Evolutionary conservation across 2,888 invertebrate species (phyloP), one percentile per base, ranked within the genome.

Genomic region (Pelosia muscerda): DNA sequence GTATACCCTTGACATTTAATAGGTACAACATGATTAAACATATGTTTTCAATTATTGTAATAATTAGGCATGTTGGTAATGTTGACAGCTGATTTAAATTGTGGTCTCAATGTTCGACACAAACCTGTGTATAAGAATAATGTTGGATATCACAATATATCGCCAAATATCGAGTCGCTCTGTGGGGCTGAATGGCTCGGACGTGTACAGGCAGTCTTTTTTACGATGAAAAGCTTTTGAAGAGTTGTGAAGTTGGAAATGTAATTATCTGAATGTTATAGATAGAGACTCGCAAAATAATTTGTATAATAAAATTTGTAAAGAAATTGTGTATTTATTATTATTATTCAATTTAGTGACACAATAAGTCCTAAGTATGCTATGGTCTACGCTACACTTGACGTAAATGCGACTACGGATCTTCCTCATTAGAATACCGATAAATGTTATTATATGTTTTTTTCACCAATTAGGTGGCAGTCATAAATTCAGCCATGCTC

Each of bases 281-380:
- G 78, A 79, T 65, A 63, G 60, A 59, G 70, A 74, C 74, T 74
- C 69, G 69, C 72, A 64, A 74, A 74, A 74, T 85, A 85, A 83
- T 87, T 88, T 88, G 81, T 86, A 82, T 86, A 87, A 85, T 86
- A 86, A 87, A 88, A 81, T 65, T 76, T 73, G 22, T 74, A 78
- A 78, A 68, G 34, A 56, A 58, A 54, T 49, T 49, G 49, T 19
- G 42, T 49, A 9, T 49, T 49, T 49, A 9, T 49, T 49, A 49
- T 49, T 8, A n/a, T n/a, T 49, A n/a, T 49, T 49, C 49, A 49
- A 49, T 49, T n/a, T 9, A 2, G 9, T 2, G 15, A 4, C 5
- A 19, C 38, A 19, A 1, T 1, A 42, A 15, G 15, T 38, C 13
- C 38, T 15, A 38, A 1, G n/a, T 15, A 13, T 38, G 38, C 38